Evolutionary conservation across 2,888 invertebrate genomes (phyloP), one percentile per base, ranked within the genome.

Genomic region (Drosophila diplacantha): DNA sequence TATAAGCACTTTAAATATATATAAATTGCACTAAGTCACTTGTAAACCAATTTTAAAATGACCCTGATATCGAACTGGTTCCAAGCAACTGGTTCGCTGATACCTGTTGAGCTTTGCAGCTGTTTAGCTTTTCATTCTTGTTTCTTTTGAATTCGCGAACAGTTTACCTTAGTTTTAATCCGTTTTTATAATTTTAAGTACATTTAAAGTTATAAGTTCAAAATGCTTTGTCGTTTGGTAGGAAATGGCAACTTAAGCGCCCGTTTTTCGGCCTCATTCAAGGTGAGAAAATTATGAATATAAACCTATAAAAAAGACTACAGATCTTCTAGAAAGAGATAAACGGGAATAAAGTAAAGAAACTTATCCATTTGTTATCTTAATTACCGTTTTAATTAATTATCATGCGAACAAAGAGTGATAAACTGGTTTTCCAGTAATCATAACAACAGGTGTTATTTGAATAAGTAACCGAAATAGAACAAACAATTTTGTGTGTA

Each of bases 201-300:
- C 46, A 24, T 9, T 38, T 65, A 39, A 46, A 44, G 41, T 38
- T 6, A 68, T 43, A 54, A 41, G 44, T 46, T 46, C 0, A 68
- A 50, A 52, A 80, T 80, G 80, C 41, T 81, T 41, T 70, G 71
- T 55, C 74, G 77, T 41, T 62, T 78, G 24, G 61, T 81, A 34
- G 34, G 64, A 5, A 65, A 62, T 14, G 70, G 71, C 29, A 58
- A 57, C 5, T 8, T 77, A 16, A 63, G 37, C 18, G 46, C 62
- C 53, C 73, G 74, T 37, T 73, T 57, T 26, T 31, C 34, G 11
- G 66, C 64, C 20, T 43, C 75, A 16, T 65, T 80, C 29, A 85
- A 85, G 85, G 85, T 44, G 8, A 43, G 43, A 18, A 26, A 26
- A 2, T 0, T 2, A 43, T 11, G 6, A 29, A 44, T 18, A 14